Conservation (phyloP, 2,797 vertebrate species). For the Pangasius krempfi region DNA sequence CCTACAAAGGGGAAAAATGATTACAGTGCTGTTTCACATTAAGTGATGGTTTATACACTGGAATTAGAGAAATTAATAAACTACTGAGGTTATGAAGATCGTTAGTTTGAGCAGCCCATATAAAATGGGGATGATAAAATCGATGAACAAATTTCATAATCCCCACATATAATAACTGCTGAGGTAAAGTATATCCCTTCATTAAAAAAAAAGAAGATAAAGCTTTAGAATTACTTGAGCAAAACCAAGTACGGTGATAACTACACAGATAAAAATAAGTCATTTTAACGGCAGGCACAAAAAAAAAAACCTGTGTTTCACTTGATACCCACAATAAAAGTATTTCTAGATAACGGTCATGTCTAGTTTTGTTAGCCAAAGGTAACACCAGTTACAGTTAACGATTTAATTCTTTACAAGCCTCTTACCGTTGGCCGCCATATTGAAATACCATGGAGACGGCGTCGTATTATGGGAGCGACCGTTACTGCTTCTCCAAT, state of each 20-base stretch:
- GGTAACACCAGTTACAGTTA: neutral
- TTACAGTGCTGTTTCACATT: neutral
- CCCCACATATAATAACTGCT: neutral
- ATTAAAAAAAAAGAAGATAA: neutral
- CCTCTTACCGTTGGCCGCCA: slow-evolving; percentile 62
- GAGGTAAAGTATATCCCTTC: neutral
- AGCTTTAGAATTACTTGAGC: neutral
- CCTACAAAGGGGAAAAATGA: slow-evolving; percentile 63
- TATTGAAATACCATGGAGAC: slow-evolving; percentile 63
- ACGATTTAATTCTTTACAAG: neutral
- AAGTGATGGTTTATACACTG: neutral
- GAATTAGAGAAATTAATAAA: neutral
- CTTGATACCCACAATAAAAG: neutral
- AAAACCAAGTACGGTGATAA: neutral
- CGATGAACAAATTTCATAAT: neutral
- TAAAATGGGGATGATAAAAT: neutral
- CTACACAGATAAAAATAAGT: no score
- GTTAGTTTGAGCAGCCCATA: neutral
- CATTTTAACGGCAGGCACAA: neutral
- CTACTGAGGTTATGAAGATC: neutral
- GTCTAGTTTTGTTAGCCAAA: neutral
- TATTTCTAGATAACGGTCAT: neutral
- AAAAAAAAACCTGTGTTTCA: neutral
- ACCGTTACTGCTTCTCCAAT: slow-evolving; percentile 17
- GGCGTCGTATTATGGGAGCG: slow-evolving; percentile 20